These are phyloP conservation scores for Anser cygnoides DNA, from an alignment of 2,113 vertebrate species.

Conservation along the genomic window DNA sequence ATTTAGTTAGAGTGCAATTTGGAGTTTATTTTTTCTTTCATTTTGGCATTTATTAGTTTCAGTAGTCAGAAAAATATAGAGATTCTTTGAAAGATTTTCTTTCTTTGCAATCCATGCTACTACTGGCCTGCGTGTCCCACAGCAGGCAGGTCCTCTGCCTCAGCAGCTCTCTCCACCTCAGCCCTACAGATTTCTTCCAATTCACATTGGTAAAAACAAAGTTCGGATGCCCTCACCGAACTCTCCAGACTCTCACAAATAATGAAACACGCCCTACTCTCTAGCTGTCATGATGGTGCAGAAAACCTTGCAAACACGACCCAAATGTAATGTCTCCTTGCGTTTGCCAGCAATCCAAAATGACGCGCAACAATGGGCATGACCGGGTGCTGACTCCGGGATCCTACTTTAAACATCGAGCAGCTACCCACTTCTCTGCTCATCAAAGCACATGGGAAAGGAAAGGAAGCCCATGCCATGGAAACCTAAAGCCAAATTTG, in stretches of 20 bases:
- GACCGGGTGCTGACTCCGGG: neutral
- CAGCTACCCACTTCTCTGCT: neutral
- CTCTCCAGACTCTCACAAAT: neutral
- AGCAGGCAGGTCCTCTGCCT: neutral
- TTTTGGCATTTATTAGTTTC: no score
- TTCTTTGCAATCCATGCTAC: neutral
- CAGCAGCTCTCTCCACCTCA: neutral
- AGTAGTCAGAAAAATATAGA: neutral
- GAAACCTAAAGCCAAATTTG: neutral
- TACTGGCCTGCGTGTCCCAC: neutral
- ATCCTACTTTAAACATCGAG: neutral
- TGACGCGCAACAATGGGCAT: fast-evolving
- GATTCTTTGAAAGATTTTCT: neutral
- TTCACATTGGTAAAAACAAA: neutral
- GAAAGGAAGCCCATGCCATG: fast-evolving
- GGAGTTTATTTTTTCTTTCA: neutral
- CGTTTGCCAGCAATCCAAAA: neutral
- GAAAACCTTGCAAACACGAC: neutral
- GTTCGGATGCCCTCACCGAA: no score
- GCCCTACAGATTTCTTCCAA: neutral
- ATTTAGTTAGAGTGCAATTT: neutral
- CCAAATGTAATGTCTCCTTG: neutral
- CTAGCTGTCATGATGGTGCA: neutral
- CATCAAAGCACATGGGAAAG: neutral
- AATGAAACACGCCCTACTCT: neutral